Conservation (phyloP, 2,113 vertebrate genomes). For the Callopanchax toddi region DNA sequence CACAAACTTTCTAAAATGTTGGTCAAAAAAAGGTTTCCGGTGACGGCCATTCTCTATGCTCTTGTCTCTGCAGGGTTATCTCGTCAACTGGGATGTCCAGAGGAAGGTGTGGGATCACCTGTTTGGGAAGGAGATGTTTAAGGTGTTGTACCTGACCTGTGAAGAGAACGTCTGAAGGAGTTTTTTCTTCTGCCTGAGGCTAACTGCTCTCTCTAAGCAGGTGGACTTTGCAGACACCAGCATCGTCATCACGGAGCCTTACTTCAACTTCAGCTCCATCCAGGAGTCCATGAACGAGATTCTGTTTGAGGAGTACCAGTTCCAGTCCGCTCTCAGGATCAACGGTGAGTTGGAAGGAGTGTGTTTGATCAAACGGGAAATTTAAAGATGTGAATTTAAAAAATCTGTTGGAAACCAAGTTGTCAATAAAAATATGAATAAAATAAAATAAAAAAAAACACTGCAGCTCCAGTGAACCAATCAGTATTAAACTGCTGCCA, state of each 20-base stretch:
- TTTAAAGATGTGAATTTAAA: too few species aligned
- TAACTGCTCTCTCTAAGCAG: constrained; percentile 69
- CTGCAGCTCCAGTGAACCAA: too few species aligned
- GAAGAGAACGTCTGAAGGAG: neutral
- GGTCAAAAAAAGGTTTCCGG: too few species aligned
- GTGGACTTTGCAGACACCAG: constrained; percentile 96
- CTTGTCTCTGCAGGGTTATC: constrained; percentile 86
- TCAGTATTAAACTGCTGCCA: too few species aligned
- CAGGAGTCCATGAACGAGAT: constrained; percentile 99
- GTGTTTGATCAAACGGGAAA: too few species aligned
- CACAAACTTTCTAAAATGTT: too few species aligned
- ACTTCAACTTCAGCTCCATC: constrained; percentile 97
- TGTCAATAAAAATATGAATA: too few species aligned
- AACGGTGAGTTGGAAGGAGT: constrained; percentile 93
- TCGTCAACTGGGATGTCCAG: constrained; percentile 99
- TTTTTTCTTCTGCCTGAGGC: neutral
- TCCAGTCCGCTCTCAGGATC: constrained; percentile 92
- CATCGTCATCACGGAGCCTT: constrained; percentile 94
- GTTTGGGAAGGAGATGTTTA: constrained; percentile 99
- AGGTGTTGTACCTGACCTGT: constrained; percentile 76
- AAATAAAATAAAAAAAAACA: too few species aligned
- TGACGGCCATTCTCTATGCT: too few species aligned
- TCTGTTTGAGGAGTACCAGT: constrained; percentile 98
- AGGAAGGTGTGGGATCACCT: constrained; percentile 99
- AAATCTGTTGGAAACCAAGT: too few species aligned